Base-by-base conservation (phyloP, 1,140 invertebrate species). In the Cepaea nemoralis region DNA sequence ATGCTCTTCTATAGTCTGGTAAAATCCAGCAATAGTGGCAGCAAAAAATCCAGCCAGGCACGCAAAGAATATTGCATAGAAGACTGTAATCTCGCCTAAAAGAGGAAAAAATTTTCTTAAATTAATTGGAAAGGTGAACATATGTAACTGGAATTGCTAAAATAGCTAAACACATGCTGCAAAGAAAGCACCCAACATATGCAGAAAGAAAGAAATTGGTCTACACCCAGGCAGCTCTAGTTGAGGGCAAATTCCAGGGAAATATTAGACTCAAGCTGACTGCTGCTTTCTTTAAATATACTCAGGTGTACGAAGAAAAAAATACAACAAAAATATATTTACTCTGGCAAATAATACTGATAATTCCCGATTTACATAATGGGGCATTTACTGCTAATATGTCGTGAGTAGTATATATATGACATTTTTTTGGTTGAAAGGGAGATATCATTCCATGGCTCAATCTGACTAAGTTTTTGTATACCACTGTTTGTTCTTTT, bases 51-150 rank as follows among this genome's bases (percentile, higher is more conserved):
- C 89, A 85, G 95, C 94, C 88, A 99, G 94, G 84, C 94, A 94
- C 75, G 94, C 93, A 92, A 98, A 98, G 93, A 97, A 98, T 91
- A 98, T 94, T 82, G 97, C 89, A 92, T 98, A 99, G 94, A 99
- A 99, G 81, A 98, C 91, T 83, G 96, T 93, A 92, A 98, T 97
- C 93, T 88, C 86, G 80, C 42, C 89, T 89, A 86, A 71, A 87
- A 88, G 73, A 76, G 82, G 80, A 82, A 84, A 83, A 85, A 85
- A 76, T 59, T 69, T 82, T 35, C 69, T 55, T 76, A 78, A 67
- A 24, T 27, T 3, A 55, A 31, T 22, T 39, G 0, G 19, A 45
- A 70, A 39, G 70, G 48, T 42, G 12, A 48, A 55, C 22, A 0
- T 24, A 0, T 12, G 22, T 77, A 27, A 59, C 14, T 10, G 55